phyloP scores from a whole-genome alignment of 2,797 vertebrate genomes.

The Crenichthys baileyi region DNA sequence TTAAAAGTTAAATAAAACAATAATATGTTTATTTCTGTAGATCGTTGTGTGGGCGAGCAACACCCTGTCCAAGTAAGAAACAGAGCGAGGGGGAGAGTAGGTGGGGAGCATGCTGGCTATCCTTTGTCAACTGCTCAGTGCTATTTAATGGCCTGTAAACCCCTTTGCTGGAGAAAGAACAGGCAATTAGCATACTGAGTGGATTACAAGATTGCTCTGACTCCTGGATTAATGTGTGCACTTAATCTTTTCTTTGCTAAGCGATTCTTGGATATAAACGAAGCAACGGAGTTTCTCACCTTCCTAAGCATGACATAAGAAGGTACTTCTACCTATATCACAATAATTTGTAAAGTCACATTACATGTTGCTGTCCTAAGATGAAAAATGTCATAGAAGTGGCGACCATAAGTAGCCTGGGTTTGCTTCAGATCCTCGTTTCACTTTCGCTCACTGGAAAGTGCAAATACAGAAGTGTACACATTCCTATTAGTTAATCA shows the following conservation, averaged over 20 bases:
- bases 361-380: background rate
- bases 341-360: conserved; percentile 10
- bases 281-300: conserved; percentile 57
- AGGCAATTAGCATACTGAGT: conserved; percentile 83
- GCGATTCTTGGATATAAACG: conserved; percentile 73
- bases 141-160: conserved; percentile 84
- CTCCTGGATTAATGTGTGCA: conserved; percentile 82
- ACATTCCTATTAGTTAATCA: background rate
- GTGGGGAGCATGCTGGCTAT: conserved; percentile 64
- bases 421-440: background rate
- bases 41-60: conserved; percentile 58
- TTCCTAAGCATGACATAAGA: conserved; percentile 51
- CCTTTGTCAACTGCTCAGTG: conserved; percentile 79
- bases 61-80: conserved; percentile 68
- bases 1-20: background rate
- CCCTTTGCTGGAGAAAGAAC: conserved; percentile 77
- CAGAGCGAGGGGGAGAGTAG: conserved; percentile 40
- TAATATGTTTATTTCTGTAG: conserved; percentile 44
- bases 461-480: background rate
- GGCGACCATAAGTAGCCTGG: background rate
- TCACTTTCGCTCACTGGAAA: background rate
- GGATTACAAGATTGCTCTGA: conserved; percentile 83
- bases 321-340: conserved; percentile 24
- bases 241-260: conserved; percentile 82
- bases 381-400: background rate